Conservation (phyloP, 2,888 invertebrate species). For the Lucinisca nassula region DNA sequence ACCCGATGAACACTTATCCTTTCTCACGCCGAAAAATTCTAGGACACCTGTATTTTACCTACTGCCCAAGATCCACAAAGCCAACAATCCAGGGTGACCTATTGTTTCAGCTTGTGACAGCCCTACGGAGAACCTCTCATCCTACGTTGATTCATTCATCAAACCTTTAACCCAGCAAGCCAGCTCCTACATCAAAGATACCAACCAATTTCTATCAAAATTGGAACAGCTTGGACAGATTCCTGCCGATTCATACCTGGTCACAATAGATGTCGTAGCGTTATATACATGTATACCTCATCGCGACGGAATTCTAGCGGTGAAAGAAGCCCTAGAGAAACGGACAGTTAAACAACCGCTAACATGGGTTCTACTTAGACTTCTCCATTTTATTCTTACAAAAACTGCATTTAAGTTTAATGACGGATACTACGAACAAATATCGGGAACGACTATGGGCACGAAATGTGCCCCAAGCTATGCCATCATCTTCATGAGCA, state of each 20-base stretch:
- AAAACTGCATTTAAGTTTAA: conserved; percentile 26
- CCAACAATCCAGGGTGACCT: conserved; percentile 26
- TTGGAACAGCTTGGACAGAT: neutral
- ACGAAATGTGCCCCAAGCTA: too few relatives aligned
- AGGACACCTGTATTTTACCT: conserved; percentile 20
- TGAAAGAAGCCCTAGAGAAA: neutral
- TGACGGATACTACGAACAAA: conserved; percentile 26
- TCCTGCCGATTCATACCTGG: neutral
- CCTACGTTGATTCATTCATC: neutral
- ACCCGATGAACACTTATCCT: neutral
- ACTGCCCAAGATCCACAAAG: conserved; percentile 22
- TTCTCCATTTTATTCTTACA: conserved; percentile 17
- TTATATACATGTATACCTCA: neutral
- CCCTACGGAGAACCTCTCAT: neutral
- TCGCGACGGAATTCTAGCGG: neutral
- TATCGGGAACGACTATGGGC: too few relatives aligned
- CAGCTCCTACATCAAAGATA: neutral
- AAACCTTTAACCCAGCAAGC: neutral
- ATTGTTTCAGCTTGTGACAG: conserved; percentile 30
- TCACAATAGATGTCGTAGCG: neutral
- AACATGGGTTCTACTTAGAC: neutral
- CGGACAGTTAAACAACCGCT: neutral
- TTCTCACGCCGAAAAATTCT: conserved; percentile 12
- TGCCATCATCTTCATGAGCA: conserved; percentile 21
- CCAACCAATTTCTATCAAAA: neutral